phyloP scores from a whole-genome alignment of 2,888 invertebrate genomes.

The Diarsia dahlii region DNA sequence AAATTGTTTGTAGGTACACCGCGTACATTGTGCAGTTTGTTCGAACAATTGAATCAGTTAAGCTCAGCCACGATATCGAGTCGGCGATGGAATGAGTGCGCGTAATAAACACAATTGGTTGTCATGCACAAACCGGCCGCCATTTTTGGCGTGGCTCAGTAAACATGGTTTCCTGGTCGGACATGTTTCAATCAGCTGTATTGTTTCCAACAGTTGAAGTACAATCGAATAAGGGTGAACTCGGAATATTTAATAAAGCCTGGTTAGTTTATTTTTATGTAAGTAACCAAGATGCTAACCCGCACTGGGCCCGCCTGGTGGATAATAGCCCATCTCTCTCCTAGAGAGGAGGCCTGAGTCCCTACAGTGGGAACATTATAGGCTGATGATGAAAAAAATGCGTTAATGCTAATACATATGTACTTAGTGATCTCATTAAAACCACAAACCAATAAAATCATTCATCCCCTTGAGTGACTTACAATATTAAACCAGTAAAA shows the following conservation, averaged over 20 bases:
- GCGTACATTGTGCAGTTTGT: constrained; percentile 54
- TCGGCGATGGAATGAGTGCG: constrained; percentile 39
- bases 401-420: too few relatives aligned
- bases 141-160: constrained; percentile 36
- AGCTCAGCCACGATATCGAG: constrained; percentile 25
- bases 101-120: constrained; percentile 64
- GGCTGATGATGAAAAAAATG: too few relatives aligned
- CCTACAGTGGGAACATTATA: too few relatives aligned
- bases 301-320: too few relatives aligned
- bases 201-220: constrained; percentile 33
- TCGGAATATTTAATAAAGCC: background rate
- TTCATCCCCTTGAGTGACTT: too few relatives aligned
- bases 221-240: background rate
- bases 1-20: constrained; percentile 29
- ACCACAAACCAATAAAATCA: background rate
- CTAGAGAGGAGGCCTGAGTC: too few relatives aligned
- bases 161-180: constrained; percentile 21
- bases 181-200: constrained; percentile 55
- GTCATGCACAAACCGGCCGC: constrained; percentile 31
- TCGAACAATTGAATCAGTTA: constrained; percentile 60
- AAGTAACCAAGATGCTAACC: background rate
- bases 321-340: too few relatives aligned
- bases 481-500: background rate
- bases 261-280: background rate
- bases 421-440: background rate